A percentile compares a stretch with the other conserved stretches of the same genome.
Evolutionary conservation across 2,113 vertebrate species (phyloP).

Genomic region (Pteropus alecto): DNA sequence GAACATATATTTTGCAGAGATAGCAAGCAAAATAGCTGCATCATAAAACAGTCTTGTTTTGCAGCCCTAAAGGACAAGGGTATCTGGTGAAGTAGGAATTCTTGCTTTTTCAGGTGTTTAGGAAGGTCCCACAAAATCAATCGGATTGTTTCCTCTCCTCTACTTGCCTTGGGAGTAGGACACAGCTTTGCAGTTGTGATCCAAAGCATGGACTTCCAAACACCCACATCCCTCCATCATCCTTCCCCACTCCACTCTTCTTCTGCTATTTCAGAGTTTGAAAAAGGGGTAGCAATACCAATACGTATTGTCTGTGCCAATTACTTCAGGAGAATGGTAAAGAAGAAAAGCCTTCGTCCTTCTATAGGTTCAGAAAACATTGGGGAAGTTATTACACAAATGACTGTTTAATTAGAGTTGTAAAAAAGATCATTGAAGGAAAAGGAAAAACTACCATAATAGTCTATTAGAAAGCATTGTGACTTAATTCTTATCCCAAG

Average conservation of each 20-base stretch:
- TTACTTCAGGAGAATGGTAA: not conserved
- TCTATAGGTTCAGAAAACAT: not conserved
- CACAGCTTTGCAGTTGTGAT: not conserved
- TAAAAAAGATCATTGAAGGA: not conserved
- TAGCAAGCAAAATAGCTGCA: not conserved
- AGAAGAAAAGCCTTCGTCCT: not conserved
- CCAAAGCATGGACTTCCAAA: not conserved
- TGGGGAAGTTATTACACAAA: not conserved
- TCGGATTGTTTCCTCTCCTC: not conserved
- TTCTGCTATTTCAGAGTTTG: not conserved
- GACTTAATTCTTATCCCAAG: not conserved
- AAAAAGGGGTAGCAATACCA: not conserved
- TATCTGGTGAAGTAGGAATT: not conserved
- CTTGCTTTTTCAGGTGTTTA: not conserved
- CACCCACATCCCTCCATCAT: not conserved
- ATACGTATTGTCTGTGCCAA: not conserved
- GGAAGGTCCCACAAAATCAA: not conserved
- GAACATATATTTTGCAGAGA: not conserved
- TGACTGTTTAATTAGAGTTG: not conserved
- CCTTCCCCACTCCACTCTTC: not conserved
- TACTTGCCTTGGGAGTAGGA: not conserved
- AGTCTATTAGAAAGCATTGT: not conserved
- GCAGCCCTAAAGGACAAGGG: accelerated
- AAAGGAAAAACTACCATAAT: not conserved
- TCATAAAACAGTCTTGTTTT: not conserved